phyloP scores from a whole-genome alignment of 2,888 invertebrate species.

The Callimorpha dominula region DNA sequence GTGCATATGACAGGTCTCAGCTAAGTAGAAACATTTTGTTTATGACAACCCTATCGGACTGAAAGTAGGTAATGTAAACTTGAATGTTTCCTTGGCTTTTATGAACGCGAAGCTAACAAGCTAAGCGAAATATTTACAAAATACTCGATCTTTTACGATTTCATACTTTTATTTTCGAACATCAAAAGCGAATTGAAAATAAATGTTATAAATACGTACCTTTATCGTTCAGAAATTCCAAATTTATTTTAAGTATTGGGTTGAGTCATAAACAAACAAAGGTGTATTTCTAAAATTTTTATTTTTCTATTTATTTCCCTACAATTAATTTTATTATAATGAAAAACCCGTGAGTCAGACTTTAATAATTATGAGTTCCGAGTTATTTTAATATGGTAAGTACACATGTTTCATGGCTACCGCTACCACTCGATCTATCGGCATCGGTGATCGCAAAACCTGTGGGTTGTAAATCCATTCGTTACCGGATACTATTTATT shows the following conservation, averaged over 20 bases:
- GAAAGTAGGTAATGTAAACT: conserved; percentile 29
- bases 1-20: too few relatives aligned
- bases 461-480: conserved; percentile 18
- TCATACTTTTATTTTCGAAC: not conserved
- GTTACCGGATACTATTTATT: conserved; percentile 10
- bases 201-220: not conserved
- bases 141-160: conserved; percentile 15
- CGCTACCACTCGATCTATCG: conserved; percentile 33
- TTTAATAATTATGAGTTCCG: not conserved
- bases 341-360: not conserved
- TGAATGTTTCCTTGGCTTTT: conserved; percentile 24
- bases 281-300: not conserved
- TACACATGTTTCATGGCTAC: conserved; percentile 38
- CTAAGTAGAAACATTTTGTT: not conserved
- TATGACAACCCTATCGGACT: conserved; percentile 31
- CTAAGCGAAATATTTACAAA: conserved; percentile 39
- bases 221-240: not conserved
- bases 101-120: conserved; percentile 22
- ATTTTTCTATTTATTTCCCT: not conserved
- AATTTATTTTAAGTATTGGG: not conserved
- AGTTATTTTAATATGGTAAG: not conserved
- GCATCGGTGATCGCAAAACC: conserved; percentile 37
- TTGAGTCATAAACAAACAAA: conserved; percentile 2
- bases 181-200: not conserved
- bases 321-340: not conserved